A percentile compares a stretch with the other conserved stretches of the same genome.
Conservation (phyloP, 2,888 invertebrate genomes). For the Cephalotes varians region DNA sequence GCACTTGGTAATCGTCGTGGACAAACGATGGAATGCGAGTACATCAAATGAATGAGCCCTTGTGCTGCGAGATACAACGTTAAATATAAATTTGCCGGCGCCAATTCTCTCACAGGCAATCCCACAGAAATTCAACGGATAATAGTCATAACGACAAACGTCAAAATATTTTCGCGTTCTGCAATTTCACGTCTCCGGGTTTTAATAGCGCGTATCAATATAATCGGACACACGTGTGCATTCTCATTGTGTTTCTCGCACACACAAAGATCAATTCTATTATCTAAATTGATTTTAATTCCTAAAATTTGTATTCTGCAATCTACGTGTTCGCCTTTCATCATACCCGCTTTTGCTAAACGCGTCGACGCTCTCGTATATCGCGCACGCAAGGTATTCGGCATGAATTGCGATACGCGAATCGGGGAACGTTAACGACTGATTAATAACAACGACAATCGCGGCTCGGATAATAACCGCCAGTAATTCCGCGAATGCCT, state of each 20-base stretch:
- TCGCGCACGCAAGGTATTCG: conserved; percentile 40
- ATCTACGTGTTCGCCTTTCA: conserved; percentile 4
- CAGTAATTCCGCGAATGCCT: conserved; percentile 66
- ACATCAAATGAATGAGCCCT: background rate
- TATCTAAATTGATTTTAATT: conserved; percentile 22
- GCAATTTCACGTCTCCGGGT: background rate
- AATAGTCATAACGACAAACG: background rate
- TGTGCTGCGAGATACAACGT: background rate
- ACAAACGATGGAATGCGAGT: background rate
- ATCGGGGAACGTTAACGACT: conserved; percentile 43
- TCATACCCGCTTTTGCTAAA: conserved; percentile 19
- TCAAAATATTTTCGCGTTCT: background rate
- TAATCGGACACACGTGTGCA: background rate
- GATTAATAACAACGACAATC: conserved; percentile 55
- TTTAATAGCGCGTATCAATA: background rate
- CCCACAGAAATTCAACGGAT: background rate
- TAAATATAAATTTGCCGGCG: background rate
- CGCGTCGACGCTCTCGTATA: background rate
- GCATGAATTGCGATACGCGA: conserved; percentile 35
- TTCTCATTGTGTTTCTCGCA: background rate
- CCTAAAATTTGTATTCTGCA: conserved; percentile 2
- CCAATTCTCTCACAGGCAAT: background rate
- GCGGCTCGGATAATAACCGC: conserved; percentile 52
- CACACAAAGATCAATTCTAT: background rate
- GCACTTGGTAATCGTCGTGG: background rate